phyloP scores from a whole-genome alignment of 2,888 invertebrate species.

The Stenichneumon culpator region DNA sequence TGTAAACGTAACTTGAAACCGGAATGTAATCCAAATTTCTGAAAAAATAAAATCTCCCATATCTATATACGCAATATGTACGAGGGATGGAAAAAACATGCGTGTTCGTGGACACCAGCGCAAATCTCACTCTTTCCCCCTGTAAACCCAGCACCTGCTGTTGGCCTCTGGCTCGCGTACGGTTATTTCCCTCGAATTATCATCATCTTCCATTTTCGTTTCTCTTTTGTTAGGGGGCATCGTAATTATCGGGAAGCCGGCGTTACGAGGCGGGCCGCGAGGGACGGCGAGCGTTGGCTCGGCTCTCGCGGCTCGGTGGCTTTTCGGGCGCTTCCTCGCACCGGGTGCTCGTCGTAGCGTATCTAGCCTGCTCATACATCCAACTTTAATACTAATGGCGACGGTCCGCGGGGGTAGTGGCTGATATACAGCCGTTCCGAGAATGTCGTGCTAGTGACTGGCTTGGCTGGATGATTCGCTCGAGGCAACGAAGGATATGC shows the following conservation, averaged over 20 bases:
- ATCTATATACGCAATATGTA: too few species aligned
- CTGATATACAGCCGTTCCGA: conserved; percentile 31
- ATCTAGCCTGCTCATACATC: conserved; percentile 30
- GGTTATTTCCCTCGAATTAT: conserved; percentile 67
- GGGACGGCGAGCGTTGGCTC: conserved; percentile 56
- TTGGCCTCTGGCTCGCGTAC: conserved; percentile 40
- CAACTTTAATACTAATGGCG: conserved; percentile 61
- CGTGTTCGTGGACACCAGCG: neutral
- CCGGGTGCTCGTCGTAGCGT: conserved; percentile 8
- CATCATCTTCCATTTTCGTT: conserved; percentile 57
- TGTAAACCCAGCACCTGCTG: neutral
- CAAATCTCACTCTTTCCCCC: neutral
- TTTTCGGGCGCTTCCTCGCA: conserved; percentile 45
- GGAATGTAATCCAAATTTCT: too few species aligned
- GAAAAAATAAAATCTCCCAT: too few species aligned
- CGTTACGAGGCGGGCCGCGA: conserved; percentile 36
- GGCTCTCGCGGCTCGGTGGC: conserved; percentile 60
- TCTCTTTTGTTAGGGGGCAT: conserved; percentile 64
- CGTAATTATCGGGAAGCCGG: conserved; percentile 65
- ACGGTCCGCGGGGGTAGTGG: conserved; percentile 10
- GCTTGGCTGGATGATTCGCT: conserved; percentile 58
- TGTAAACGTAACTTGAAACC: too few species aligned
- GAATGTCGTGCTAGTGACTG: conserved; percentile 57
- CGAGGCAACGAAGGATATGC: conserved; percentile 62
- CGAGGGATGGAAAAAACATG: neutral